A percentile compares a stretch with the other conserved stretches of the same genome.
phyloP scores from a whole-genome alignment of 2,113 vertebrate species.

The Phaethon lepturus region DNA sequence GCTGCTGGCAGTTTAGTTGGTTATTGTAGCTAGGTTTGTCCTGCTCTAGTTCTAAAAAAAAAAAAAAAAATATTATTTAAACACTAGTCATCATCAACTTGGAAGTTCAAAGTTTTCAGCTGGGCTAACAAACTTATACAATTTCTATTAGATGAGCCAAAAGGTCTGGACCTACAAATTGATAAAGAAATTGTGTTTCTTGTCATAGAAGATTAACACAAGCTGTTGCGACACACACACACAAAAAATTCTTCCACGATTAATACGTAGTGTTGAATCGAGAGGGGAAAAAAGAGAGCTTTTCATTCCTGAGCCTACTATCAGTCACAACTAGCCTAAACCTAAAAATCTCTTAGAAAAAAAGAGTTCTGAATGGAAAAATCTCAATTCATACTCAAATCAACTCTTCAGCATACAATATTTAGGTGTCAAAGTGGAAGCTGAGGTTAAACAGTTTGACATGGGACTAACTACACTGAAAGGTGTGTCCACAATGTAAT shows the following conservation, averaged over 20 bases:
- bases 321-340: not conserved
- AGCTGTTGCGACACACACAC: not conserved
- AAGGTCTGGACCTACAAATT: not conserved
- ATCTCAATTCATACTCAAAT: not conserved
- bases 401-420: not conserved
- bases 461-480: not conserved
- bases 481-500: not conserved
- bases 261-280: not conserved
- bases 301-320: not conserved
- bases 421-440: not conserved
- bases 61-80: not conserved
- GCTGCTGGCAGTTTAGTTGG: not conserved
- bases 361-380: not conserved
- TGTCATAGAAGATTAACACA: not conserved
- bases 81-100: not conserved
- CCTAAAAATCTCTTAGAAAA: not conserved
- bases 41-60: not conserved
- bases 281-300: accelerated
- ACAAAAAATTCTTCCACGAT: not conserved
- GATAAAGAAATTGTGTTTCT: not conserved
- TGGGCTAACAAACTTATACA: not conserved
- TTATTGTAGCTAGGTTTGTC: not conserved
- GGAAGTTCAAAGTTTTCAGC: not conserved
- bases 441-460: not conserved
- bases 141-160: not conserved